Conservation (phyloP, 2,113 vertebrate species). For the Brachypodius melanocephalos region DNA sequence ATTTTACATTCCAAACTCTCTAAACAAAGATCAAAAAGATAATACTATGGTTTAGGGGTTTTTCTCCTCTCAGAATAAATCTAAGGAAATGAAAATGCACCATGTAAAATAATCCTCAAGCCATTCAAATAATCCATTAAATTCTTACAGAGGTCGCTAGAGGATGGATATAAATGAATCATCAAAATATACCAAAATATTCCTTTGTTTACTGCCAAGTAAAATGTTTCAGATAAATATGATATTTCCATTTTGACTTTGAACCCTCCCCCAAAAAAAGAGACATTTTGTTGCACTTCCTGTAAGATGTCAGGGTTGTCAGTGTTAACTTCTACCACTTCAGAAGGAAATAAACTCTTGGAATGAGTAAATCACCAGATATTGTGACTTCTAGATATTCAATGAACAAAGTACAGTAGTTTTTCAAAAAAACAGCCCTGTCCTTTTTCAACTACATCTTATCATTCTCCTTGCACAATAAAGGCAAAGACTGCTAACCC, state of each 20-base stretch:
- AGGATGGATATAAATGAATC: not conserved
- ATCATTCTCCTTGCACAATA: slow-evolving; percentile 38
- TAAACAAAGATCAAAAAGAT: not conserved
- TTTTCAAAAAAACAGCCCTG: not conserved
- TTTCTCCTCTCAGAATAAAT: not conserved
- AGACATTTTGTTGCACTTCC: not conserved
- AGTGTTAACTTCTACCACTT: not conserved
- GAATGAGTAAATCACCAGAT: not conserved
- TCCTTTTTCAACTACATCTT: slow-evolving; percentile 43
- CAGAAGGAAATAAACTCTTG: not conserved
- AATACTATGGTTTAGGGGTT: not conserved
- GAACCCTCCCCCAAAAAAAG: too few relatives aligned
- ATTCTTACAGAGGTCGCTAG: not conserved
- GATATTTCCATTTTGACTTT: not conserved
- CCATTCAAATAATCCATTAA: not conserved
- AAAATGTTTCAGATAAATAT: not conserved
- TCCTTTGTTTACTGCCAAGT: not conserved
- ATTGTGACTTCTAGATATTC: not conserved
- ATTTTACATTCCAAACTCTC: not conserved
- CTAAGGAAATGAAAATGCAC: not conserved
- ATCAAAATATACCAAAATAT: not conserved
- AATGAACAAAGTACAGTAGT: not conserved
- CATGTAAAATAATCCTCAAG: not conserved
- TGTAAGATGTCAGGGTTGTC: not conserved
- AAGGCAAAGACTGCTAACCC: not conserved